Evolutionary conservation across 2,113 vertebrate species (phyloP).

Genomic region (Gambusia affinis): DNA sequence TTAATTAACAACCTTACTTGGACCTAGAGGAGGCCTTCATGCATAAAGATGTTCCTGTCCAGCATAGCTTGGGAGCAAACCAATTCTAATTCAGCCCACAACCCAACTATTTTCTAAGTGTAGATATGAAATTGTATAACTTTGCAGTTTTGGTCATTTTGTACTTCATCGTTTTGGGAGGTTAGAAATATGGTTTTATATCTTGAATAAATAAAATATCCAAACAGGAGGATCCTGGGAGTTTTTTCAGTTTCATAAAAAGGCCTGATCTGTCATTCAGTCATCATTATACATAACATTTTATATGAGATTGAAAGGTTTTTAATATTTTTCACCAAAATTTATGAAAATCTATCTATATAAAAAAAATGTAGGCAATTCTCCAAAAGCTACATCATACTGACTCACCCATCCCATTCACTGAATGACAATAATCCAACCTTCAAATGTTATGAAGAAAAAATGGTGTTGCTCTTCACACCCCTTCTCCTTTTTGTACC

Average conservation of each 20-base stretch:
- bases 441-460: not conserved
- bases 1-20: not conserved
- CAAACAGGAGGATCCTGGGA: not conserved
- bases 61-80: no score
- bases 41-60: not conserved
- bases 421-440: no score
- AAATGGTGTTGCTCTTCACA: not conserved
- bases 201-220: not conserved
- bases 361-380: no score
- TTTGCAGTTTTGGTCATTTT: not conserved
- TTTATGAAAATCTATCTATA: no score
- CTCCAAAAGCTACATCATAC: no score
- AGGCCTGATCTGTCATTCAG: no score
- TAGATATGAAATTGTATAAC: not conserved
- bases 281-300: no score
- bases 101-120: not conserved
- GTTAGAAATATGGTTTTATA: not conserved
- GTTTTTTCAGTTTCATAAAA: no score
- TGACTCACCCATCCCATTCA: no score
- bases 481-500: not conserved
- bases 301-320: no score
- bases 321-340: no score
- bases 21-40: not conserved
- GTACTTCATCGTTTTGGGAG: not conserved
- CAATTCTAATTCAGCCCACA: not conserved